Evolutionary conservation across 2,888 invertebrate species (phyloP).

Genomic region (Andrena bucephala): DNA sequence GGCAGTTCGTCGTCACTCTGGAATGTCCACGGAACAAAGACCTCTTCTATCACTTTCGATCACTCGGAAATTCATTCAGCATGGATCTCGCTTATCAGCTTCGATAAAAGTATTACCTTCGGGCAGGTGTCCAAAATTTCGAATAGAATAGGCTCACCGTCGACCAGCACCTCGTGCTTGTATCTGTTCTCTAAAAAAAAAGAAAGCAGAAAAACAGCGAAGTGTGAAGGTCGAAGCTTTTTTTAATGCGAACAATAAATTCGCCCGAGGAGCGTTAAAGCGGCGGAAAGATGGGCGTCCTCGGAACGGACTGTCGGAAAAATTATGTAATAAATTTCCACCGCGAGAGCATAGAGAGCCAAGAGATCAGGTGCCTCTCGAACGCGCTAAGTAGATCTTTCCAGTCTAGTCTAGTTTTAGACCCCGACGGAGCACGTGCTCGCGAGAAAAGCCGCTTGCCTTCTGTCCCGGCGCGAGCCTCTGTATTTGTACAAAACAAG

Average conservation of each 20-base stretch:
- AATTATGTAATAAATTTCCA: constrained; percentile 36
- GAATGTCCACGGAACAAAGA: constrained; percentile 28
- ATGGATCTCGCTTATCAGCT: constrained; percentile 16
- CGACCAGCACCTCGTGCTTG: constrained; percentile 95
- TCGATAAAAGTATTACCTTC: constrained; percentile 87
- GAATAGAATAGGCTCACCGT: constrained; percentile 95
- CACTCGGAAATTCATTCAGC: neutral
- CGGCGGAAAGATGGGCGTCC: neutral
- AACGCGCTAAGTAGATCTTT: constrained; percentile 43
- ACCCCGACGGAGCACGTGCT: constrained; percentile 51
- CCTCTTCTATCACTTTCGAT: neutral
- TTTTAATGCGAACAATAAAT: constrained; percentile 12
- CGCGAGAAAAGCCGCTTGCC: constrained; percentile 26
- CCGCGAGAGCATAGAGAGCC: neutral
- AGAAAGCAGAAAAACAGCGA: neutral
- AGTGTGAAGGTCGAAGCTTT: constrained; percentile 6
- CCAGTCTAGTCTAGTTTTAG: constrained; percentile 61
- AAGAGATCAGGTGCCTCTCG: constrained; percentile 25
- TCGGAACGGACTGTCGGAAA: neutral
- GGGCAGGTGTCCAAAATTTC: constrained; percentile 96
- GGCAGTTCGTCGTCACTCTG: constrained; percentile 91
- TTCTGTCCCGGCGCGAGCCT: constrained; percentile 20
- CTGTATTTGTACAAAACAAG: constrained; percentile 65
- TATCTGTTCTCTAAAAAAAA: constrained; percentile 93
- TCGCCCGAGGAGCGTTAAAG: neutral